Evolutionary conservation across 2,797 vertebrate species (phyloP).

Genomic region (Saxicola maurus): DNA sequence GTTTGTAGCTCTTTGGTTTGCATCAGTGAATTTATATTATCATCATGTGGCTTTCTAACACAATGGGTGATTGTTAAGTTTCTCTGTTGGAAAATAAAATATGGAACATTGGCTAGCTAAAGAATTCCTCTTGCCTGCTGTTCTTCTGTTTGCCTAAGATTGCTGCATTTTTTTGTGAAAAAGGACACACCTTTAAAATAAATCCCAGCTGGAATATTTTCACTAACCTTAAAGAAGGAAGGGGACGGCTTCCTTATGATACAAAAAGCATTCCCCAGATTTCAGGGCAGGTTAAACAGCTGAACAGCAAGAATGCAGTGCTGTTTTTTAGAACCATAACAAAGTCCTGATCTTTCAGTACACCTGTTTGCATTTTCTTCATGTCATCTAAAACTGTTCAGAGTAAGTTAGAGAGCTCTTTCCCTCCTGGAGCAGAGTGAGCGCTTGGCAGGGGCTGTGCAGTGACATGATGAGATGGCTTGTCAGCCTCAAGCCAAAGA

Average conservation of each 20-base stretch:
- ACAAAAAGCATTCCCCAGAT: background rate
- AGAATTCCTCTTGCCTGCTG: slow-evolving; percentile 62
- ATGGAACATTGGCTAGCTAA: slow-evolving; percentile 46
- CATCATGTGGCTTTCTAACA: slow-evolving; percentile 51
- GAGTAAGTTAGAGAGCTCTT: background rate
- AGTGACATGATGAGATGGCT: background rate
- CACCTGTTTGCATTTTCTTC: background rate
- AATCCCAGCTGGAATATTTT: slow-evolving; percentile 49
- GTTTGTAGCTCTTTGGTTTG: slow-evolving; percentile 38
- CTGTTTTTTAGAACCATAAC: background rate
- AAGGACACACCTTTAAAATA: slow-evolving; percentile 61
- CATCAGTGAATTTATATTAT: slow-evolving; percentile 61
- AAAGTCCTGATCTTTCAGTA: background rate
- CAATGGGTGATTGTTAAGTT: slow-evolving; percentile 61
- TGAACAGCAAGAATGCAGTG: background rate
- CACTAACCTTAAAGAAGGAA: slow-evolving; percentile 15
- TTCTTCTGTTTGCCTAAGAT: slow-evolving; percentile 57
- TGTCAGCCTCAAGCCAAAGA: background rate
- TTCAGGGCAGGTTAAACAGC: background rate
- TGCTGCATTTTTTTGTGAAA: slow-evolving; percentile 20
- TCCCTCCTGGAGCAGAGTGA: background rate
- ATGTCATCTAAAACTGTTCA: background rate
- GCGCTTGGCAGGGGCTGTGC: rapidly evolving
- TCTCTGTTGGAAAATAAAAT: slow-evolving; percentile 63
- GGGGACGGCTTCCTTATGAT: background rate